phyloP scores from a whole-genome alignment of 2,113 vertebrate genomes.

The Myanophis thanlyinensis region DNA sequence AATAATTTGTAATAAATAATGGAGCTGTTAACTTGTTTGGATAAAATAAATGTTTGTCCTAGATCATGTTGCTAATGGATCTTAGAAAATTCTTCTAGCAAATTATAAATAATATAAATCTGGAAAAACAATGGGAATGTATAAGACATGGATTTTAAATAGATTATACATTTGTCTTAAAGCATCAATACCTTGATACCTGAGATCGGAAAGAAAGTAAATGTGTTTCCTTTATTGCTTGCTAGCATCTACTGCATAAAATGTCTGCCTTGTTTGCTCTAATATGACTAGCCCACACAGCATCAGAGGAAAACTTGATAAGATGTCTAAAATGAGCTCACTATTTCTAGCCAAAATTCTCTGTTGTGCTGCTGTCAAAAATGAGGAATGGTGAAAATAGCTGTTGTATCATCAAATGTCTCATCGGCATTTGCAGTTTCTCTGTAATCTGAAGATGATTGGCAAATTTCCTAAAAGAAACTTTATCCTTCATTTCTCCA shows the following conservation, averaged over 20 bases:
- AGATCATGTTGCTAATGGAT: not conserved
- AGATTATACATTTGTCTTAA: not conserved
- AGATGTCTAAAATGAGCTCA: not conserved
- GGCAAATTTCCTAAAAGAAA: not conserved
- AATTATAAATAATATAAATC: not conserved
- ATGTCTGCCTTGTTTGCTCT: not conserved
- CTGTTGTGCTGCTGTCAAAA: not conserved
- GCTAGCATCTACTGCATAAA: not conserved
- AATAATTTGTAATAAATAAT: not conserved
- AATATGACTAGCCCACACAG: not conserved
- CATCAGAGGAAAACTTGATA: not conserved
- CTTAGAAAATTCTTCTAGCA: not conserved
- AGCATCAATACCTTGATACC: too few relatives aligned
- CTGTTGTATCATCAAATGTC: not conserved
- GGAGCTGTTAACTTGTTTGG: not conserved
- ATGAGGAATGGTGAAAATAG: not conserved
- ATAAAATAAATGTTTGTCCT: not conserved
- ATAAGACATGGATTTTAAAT: not conserved
- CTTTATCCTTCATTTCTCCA: not conserved
- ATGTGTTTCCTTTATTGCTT: not conserved
- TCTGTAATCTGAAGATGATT: not conserved
- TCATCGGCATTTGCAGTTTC: not conserved
- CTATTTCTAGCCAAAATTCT: not conserved
- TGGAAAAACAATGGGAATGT: not conserved
- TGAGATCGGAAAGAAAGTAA: not conserved